Evolutionary conservation across 2,888 invertebrate species (phyloP).

Genomic region (Dryomyza anilis): DNA sequence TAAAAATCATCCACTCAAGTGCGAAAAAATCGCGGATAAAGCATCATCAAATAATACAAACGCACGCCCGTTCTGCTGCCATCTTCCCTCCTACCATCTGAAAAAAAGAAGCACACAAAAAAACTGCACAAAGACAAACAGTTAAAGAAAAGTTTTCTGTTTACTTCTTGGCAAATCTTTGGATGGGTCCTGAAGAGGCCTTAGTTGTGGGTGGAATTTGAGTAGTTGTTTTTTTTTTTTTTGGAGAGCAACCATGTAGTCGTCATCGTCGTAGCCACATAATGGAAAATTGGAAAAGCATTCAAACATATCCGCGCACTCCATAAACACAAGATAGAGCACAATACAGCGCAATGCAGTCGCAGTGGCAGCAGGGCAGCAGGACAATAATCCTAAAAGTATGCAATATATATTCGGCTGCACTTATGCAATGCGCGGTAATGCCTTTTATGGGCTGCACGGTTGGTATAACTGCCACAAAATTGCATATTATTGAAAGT

Average conservation of each 20-base stretch:
- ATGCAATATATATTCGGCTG: too few relatives aligned
- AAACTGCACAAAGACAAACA: slow-evolving; percentile 20
- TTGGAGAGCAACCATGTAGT: background rate
- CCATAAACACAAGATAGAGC: background rate
- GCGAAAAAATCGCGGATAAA: slow-evolving; percentile 60
- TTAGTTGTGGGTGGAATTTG: background rate
- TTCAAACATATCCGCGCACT: slow-evolving; percentile 8
- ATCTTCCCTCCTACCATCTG: background rate
- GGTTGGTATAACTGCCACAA: too few relatives aligned
- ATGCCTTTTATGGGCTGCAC: too few relatives aligned
- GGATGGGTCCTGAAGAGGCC: background rate
- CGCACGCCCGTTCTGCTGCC: background rate
- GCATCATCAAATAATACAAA: slow-evolving; percentile 52
- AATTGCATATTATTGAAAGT: too few relatives aligned
- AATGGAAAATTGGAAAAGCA: slow-evolving; percentile 1
- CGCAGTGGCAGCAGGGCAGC: background rate
- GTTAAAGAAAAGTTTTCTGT: slow-evolving; percentile 16
- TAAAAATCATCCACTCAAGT: slow-evolving; percentile 61
- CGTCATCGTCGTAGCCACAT: background rate
- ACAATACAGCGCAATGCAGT: too few relatives aligned
- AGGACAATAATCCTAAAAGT: slow-evolving; percentile 14
- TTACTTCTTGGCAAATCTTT: background rate
- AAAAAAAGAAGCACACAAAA: background rate
- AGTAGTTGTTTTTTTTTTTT: background rate
- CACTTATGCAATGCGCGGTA: too few relatives aligned